These are phyloP conservation scores for Peromyscus nudipes DNA, from an alignment of 2,797 vertebrate species.

Conservation along the genomic window DNA sequence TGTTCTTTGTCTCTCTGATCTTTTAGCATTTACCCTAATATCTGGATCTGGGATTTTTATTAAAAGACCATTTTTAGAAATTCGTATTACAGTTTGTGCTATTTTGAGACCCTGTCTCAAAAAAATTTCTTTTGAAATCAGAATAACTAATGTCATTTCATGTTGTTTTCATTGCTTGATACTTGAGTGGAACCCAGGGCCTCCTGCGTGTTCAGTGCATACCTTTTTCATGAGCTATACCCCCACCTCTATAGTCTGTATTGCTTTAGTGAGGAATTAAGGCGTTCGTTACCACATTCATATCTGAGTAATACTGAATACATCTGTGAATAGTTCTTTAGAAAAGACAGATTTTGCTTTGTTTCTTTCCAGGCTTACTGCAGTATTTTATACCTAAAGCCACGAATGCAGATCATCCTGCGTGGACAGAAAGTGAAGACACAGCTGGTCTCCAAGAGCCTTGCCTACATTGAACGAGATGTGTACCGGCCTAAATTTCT, in stretches of 20 bases:
- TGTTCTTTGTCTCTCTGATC: too few relatives aligned
- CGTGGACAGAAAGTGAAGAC: slow-evolving; percentile 95
- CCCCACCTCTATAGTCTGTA: not conserved
- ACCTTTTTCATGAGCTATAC: not conserved
- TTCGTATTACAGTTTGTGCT: not conserved
- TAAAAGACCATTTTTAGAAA: too few relatives aligned
- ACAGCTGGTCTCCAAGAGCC: slow-evolving; percentile 95
- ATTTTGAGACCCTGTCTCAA: not conserved
- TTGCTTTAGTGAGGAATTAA: slow-evolving; percentile 45
- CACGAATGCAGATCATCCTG: slow-evolving; percentile 97
- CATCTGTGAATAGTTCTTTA: not conserved
- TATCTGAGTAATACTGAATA: not conserved
- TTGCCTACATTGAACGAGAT: slow-evolving; percentile 92
- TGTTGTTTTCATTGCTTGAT: not conserved
- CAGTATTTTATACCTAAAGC: slow-evolving; percentile 97
- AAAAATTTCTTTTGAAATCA: not conserved
- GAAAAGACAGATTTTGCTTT: not conserved
- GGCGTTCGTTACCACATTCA: not conserved
- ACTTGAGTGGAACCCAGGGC: not conserved
- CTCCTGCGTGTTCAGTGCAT: not conserved
- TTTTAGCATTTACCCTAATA: too few relatives aligned
- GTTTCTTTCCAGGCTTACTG: slow-evolving; percentile 93
- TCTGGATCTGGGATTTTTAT: too few relatives aligned
- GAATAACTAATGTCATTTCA: slow-evolving; percentile 1
- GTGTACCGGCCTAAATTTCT: slow-evolving; percentile 93